Evolutionary conservation across 92 coral and sea anemone genomes (phyloP), one percentile per base, ranked within the genome.

Genomic region (Porites rus): DNA sequence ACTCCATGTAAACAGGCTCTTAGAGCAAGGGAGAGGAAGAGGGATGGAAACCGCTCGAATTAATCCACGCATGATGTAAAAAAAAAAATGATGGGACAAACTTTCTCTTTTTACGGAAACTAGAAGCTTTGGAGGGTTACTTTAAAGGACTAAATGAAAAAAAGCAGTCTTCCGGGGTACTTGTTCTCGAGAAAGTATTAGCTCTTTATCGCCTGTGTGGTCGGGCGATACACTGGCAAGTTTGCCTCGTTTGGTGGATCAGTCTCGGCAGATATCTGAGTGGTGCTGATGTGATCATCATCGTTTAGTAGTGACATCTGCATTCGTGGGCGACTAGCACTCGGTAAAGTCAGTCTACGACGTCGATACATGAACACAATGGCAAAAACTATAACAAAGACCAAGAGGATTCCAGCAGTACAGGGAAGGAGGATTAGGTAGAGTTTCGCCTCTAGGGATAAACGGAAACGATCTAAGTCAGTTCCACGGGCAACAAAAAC

Each of bases 171-270:
- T 38, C 46, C 6, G 46, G 46, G 11, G 72, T 18, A 19, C 72
- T 25, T 67, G 11, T 25, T 18, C 72, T 18, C 1, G 8, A 9
- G n/a, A 6, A 38, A 16, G 6, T 28, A 51, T 76, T 68, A 76
- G n/a, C 68, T 70, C 77, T 59, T 71, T n/a, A 81, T 81, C 51
- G 38, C 58, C 28, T 74, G 80, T 5, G 87, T 83, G 1, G 87
- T 83, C 61, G 87, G 87, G 52, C 87, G 87, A 25, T 83, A 83
- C 58, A 83, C 87, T 0, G 87, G 87, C 12, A 83, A 74, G 53
- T 52, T 83, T 22, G 79, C 87, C 46, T 73, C 87, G 76, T 53
- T 74, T 31, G 69, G 65, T 20, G 79, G 58, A 11, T 76, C 74
- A 21, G 60, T 62, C 50, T 83, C 87, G 46, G 46, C 46, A 46